Percentiles rank a stretch among this genome's conserved stretches.
phyloP scores from a whole-genome alignment of 2,113 vertebrate genomes.

The Cephalopholis sonnerati region DNA sequence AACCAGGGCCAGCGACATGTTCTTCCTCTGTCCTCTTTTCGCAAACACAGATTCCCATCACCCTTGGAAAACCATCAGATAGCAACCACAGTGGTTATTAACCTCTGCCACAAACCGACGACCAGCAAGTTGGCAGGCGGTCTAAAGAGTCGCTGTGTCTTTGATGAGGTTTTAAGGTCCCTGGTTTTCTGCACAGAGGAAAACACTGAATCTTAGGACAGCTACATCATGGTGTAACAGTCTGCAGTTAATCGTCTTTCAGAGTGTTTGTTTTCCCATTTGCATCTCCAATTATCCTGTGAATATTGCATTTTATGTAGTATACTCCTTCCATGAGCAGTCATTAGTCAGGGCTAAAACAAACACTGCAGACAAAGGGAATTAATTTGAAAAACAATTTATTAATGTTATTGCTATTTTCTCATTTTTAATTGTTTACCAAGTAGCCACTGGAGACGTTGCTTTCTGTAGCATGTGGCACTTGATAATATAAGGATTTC shows the following conservation, averaged over 20 bases:
- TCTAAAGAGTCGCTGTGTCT: constrained; percentile 34
- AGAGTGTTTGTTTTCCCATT: constrained; percentile 33
- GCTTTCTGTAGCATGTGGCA: not conserved
- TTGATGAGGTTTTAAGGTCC: constrained; percentile 64
- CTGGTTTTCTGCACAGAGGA: constrained; percentile 36
- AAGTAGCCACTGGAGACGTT: constrained; percentile 32
- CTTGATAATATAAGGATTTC: not conserved
- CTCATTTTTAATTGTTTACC: constrained; percentile 41
- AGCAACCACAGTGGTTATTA: constrained; percentile 57
- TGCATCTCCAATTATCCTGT: constrained; percentile 36
- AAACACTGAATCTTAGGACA: not conserved
- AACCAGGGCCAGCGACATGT: constrained; percentile 13
- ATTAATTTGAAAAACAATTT: constrained; percentile 15
- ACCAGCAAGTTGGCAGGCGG: constrained; percentile 52
- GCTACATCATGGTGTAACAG: not conserved
- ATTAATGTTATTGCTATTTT: constrained; percentile 25
- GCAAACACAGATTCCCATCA: constrained; percentile 39
- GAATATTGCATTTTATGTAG: constrained; percentile 21
- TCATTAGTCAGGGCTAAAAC: constrained; percentile 51
- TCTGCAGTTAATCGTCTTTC: constrained; percentile 27
- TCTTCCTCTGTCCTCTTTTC: constrained; percentile 6
- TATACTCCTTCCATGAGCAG: constrained; percentile 1
- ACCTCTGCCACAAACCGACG: constrained; percentile 59
- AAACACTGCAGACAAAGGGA: constrained; percentile 38
- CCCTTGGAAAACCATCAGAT: constrained; percentile 55